These are phyloP conservation scores for Epizoanthus illoricatus DNA, from an alignment of 92 coral and sea anemone genomes.

Conservation along the genomic window DNA sequence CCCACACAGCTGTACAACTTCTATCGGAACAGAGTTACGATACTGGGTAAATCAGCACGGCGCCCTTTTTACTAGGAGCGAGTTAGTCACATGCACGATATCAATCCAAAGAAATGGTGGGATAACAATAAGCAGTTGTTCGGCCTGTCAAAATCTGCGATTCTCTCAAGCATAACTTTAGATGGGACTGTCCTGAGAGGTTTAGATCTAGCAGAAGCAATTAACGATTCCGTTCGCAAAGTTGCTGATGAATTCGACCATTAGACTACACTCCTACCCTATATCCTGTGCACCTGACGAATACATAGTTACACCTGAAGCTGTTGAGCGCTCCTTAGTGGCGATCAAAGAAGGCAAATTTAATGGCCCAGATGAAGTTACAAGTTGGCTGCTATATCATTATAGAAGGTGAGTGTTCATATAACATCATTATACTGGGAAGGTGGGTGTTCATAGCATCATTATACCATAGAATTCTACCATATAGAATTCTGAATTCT, in stretches of 20 bases:
- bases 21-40: slow-evolving; percentile 37
- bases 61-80: slow-evolving; percentile 22
- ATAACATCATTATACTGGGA: no score
- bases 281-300: slow-evolving; percentile 8
- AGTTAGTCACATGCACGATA: background rate
- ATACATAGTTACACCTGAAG: slow-evolving; percentile 31
- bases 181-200: slow-evolving; percentile 24
- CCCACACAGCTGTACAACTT: slow-evolving; percentile 33
- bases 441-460: no score
- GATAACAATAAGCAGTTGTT: background rate
- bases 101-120: slow-evolving; percentile 25
- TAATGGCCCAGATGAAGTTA: no score
- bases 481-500: no score
- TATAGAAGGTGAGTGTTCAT: no score
- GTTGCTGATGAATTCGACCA: slow-evolving; percentile 36
- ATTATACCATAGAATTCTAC: no score
- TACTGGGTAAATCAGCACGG: slow-evolving; percentile 47
- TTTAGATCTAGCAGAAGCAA: slow-evolving; percentile 28
- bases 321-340: background rate
- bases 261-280: slow-evolving; percentile 16
- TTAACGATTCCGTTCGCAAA: slow-evolving; percentile 45
- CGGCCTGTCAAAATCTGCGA: slow-evolving; percentile 16
- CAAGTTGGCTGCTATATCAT: no score
- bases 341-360: background rate
- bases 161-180: slow-evolving; percentile 12